Evolutionary conservation across 53 echinoderm and acorn worm genomes (phyloP).

Genomic region (Mesocentrotus franciscanus): DNA sequence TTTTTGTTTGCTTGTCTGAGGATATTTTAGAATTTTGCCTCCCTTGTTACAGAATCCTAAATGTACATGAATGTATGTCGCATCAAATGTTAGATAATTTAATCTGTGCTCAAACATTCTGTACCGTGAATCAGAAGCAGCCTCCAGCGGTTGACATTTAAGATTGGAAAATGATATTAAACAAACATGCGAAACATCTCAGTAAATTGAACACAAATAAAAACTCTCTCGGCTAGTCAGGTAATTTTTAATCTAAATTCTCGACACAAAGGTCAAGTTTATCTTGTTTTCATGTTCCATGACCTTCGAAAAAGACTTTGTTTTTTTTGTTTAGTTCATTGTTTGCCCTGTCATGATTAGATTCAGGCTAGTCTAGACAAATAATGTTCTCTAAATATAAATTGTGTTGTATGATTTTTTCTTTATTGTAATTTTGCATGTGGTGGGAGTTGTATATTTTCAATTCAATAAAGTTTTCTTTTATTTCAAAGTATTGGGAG

Average conservation of each 20-base stretch:
- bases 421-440: no score
- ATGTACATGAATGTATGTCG: no score
- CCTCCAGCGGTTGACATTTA: not conserved
- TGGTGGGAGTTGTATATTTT: not conserved
- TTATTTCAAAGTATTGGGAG: not conserved
- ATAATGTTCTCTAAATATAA: not conserved
- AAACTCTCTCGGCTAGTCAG: not conserved
- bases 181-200: not conserved
- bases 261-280: not conserved
- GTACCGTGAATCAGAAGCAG: not conserved
- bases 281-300: not conserved
- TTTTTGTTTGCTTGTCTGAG: no score
- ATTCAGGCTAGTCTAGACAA: not conserved
- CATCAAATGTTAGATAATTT: no score
- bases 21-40: no score
- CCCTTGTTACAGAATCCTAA: no score
- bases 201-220: not conserved
- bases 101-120: not conserved
- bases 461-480: not conserved
- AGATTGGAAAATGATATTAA: not conserved
- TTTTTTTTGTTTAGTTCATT: not conserved
- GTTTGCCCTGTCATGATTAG: not conserved
- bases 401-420: no score
- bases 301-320: not conserved
- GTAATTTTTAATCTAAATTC: constrained; percentile 13